Percentiles rank a stretch among this genome's conserved stretches.
Conservation (phyloP, 2,113 vertebrate species). For the Rattus rattus region DNA sequence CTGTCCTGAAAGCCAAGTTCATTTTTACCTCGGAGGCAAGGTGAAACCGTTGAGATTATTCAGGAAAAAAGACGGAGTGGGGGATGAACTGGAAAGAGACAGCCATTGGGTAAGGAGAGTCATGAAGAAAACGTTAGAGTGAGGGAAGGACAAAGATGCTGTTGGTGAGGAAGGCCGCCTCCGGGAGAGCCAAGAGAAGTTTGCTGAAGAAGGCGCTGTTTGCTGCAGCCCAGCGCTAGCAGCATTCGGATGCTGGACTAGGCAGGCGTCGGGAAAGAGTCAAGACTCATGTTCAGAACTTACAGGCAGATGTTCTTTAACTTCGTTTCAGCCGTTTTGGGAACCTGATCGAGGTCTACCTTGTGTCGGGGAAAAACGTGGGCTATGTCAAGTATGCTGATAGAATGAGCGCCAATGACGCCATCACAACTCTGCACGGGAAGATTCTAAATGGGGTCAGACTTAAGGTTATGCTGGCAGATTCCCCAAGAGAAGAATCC, state of each 20-base stretch:
- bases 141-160: background rate
- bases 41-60: background rate
- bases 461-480: constrained; percentile 97
- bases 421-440: constrained; percentile 92
- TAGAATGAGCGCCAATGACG: constrained; percentile 93
- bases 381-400: constrained; percentile 96
- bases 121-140: background rate
- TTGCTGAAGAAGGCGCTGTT: background rate
- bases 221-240: background rate
- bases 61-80: background rate
- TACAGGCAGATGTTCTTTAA: background rate
- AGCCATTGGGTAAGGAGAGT: background rate
- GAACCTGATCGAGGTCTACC: constrained; percentile 94
- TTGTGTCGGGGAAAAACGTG: constrained; percentile 96
- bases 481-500: constrained; percentile 94
- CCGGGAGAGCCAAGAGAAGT: background rate
- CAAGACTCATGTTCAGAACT: background rate
- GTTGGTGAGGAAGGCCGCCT: background rate
- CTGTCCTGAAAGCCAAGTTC: background rate
- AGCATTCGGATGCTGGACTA: background rate
- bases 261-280: background rate
- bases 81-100: background rate
- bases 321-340: constrained; percentile 91
- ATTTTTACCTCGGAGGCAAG: background rate
- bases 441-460: constrained; percentile 95